Evolutionary conservation across 1,140 invertebrate species (phyloP), one percentile per base, ranked within the genome.

Genomic region (Drosophila kikkawai): DNA sequence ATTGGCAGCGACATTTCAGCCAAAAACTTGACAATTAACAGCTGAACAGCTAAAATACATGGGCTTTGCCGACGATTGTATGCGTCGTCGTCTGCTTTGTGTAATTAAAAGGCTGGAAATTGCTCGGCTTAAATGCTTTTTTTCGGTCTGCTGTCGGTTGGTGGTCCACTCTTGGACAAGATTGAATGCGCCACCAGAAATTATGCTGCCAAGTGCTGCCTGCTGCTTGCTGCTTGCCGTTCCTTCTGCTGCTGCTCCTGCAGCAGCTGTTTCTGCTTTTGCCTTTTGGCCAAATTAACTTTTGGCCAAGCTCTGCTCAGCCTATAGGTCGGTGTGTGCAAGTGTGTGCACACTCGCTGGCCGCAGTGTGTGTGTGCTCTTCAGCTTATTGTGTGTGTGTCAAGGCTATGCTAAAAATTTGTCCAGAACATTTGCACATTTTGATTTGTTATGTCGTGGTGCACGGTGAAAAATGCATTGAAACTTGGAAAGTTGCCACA

Each of bases 1-100:
- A 88, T 88, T 90, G 85, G 81, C 81, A 90, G 78, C 78, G 85
- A 88, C 85, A 88, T 85, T 88, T 90, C 81, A 90, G 78, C 84
- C 85, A 68, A 90, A 56, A 83, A 84, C 73, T 87, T 90, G 78
- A 87, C 85, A 84, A 87, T 87, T 80, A 88, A 87, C 77, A 75
- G 74, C 60, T 78, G 75, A 88, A 82, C 77, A 75, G 74, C 60
- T 57, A 65, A 67, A 82, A 77, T 66, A 73, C 53, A 87, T 66
- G 37, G 51, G 53, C 48, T 50, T 47, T 39, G 34, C 58, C 34
- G 45, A 37, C 42, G 26, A 51, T 22, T 41, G 44, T 63, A 44
- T 73, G 44, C 66, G 32, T 68, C 26, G 53, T 68, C 37, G 53
- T 55, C 59, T 65, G 58, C 19, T 71, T 68, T 75, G 78, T 75